Evolutionary conservation across 2,888 invertebrate species (phyloP).

Genomic region (Cylindroiulus punctatus): DNA sequence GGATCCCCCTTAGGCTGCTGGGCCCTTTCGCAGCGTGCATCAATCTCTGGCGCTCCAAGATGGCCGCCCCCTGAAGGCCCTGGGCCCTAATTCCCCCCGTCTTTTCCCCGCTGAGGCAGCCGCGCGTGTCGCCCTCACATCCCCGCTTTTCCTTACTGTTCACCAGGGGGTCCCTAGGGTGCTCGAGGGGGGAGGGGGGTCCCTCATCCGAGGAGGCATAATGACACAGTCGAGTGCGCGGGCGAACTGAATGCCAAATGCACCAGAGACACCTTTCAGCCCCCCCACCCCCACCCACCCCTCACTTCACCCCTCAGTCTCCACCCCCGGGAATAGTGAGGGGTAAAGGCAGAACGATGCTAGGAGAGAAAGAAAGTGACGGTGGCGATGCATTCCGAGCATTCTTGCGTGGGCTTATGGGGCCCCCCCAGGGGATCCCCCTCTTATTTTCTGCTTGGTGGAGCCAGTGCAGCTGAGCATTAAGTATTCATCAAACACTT

Average conservation of each 20-base stretch:
- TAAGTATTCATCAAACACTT: conserved; percentile 57
- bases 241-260: conserved; percentile 8
- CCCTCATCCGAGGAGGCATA: conserved; percentile 28
- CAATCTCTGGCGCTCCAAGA: conserved; percentile 1
- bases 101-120: neutral
- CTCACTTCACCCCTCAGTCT: neutral
- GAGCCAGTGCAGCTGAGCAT: conserved; percentile 53
- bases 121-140: neutral
- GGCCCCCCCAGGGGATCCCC: neutral
- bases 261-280: conserved; percentile 7
- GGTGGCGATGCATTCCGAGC: conserved; percentile 22
- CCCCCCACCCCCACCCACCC: neutral
- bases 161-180: neutral
- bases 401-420: neutral
- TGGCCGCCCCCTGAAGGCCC: neutral
- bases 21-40: too few species aligned
- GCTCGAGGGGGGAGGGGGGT: neutral
- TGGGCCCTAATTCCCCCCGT: neutral
- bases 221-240: conserved; percentile 41
- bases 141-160: conserved; percentile 25
- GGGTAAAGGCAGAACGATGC: conserved; percentile 37
- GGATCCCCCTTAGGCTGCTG: neutral
- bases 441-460: conserved; percentile 55
- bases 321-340: neutral
- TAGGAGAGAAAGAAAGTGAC: neutral